phyloP scores from a whole-genome alignment of 2,888 invertebrate genomes.

The Napeogenes inachia region DNA sequence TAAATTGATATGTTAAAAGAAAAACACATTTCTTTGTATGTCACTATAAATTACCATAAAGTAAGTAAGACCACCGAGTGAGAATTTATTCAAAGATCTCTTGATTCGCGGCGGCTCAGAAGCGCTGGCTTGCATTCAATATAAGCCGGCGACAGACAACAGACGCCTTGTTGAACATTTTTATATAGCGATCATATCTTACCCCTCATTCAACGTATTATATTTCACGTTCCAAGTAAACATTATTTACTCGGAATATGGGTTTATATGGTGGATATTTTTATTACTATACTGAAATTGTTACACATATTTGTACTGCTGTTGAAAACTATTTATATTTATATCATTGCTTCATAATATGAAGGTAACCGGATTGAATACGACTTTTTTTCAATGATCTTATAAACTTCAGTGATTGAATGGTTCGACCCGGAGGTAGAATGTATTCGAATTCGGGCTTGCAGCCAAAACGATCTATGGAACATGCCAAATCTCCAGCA shows the following conservation, averaged over 20 bases:
- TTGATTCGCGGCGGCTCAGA: conserved; percentile 50
- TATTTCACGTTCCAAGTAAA: conserved; percentile 2
- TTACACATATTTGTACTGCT: no score
- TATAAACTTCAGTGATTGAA: conserved; percentile 23
- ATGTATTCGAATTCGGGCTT: conserved; percentile 13
- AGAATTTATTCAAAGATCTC: conserved; percentile 50
- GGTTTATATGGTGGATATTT: no score
- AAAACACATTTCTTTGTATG: background rate
- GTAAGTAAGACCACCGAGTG: conserved; percentile 55
- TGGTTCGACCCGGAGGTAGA: background rate
- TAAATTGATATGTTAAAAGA: no score
- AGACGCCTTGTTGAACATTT: conserved; percentile 43
- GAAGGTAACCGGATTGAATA: background rate
- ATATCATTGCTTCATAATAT: background rate
- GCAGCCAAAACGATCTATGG: conserved; percentile 15
- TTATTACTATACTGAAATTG: no score
- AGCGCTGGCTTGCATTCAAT: conserved; percentile 60
- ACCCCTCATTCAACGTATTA: conserved; percentile 2
- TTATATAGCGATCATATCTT: conserved; percentile 24
- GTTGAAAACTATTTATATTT: no score
- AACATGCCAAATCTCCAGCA: no score
- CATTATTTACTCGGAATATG: background rate
- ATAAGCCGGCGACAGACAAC: conserved; percentile 53
- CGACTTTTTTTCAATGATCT: background rate
- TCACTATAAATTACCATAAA: conserved; percentile 15